These are phyloP conservation scores for Spongilla lacustris DNA, from an alignment of 37 sponge, comb jelly and placozoan genomes.

Conservation along the genomic window DNA sequence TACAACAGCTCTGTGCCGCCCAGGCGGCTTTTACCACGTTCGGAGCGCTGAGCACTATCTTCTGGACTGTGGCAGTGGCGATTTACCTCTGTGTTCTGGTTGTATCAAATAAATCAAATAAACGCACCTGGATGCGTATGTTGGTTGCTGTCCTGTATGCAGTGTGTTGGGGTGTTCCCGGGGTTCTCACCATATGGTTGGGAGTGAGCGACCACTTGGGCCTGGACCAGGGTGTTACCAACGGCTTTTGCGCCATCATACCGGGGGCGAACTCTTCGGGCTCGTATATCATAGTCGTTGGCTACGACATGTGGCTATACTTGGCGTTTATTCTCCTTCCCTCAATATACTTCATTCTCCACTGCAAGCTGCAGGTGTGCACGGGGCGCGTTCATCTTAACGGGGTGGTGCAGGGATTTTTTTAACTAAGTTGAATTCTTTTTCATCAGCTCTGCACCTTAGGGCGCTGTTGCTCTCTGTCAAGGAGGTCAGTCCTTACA, in stretches of 20 bases:
- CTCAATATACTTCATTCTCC: constrained; percentile 25
- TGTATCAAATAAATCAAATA: constrained; percentile 33
- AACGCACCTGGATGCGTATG: too few relatives aligned
- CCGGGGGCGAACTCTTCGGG: constrained; percentile 24
- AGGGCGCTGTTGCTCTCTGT: not conserved
- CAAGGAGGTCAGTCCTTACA: not conserved
- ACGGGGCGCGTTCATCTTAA: not conserved
- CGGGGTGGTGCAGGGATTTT: too few relatives aligned
- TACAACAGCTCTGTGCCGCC: constrained; percentile 20
- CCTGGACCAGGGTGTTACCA: constrained; percentile 3
- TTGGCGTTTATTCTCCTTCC: constrained; percentile 56
- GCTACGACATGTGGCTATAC: constrained; percentile 57
- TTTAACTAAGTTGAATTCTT: too few relatives aligned
- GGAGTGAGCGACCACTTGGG: constrained; percentile 21
- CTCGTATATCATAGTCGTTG: constrained; percentile 22
- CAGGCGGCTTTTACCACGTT: constrained; percentile 50
- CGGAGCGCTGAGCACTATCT: constrained; percentile 31
- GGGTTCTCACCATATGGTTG: constrained; percentile 12
- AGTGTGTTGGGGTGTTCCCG: constrained; percentile 61
- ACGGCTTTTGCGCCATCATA: not conserved
- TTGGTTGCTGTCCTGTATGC: constrained; percentile 27
- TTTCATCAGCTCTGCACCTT: not conserved
- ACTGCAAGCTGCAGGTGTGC: not conserved
- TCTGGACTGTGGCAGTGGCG: constrained; percentile 71
- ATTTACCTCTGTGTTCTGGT: constrained; percentile 64